phyloP scores from a whole-genome alignment of 2,113 vertebrate genomes.

The Amblyopsis rosae region DNA sequence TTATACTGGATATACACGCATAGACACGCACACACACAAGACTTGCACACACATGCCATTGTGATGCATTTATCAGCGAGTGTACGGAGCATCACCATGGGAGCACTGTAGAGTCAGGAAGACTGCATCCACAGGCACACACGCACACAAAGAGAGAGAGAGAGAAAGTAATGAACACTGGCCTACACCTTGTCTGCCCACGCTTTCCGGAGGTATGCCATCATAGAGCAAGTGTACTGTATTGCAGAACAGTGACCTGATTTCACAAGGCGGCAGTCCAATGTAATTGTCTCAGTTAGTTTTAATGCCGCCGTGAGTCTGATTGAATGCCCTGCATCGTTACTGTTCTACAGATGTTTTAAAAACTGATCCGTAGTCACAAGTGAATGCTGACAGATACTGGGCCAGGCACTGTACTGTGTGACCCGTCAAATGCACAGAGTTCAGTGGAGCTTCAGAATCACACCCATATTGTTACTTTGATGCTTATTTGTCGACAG shows the following conservation, averaged over 20 bases:
- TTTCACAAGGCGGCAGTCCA: constrained; percentile 58
- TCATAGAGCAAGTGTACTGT: constrained; percentile 44
- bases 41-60: constrained; percentile 11
- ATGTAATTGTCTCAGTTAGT: constrained; percentile 48
- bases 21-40: neutral
- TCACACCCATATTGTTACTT: too few relatives aligned
- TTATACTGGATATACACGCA: constrained; percentile 8
- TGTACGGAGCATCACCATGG: constrained; percentile 61
- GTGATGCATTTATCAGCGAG: constrained; percentile 54
- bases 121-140: constrained; percentile 41
- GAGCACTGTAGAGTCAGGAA: constrained; percentile 52
- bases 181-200: constrained; percentile 72
- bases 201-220: constrained; percentile 52
- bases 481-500: too few relatives aligned
- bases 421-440: neutral
- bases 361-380: neutral
- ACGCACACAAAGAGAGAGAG: neutral
- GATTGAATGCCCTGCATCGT: constrained; percentile 12
- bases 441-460: neutral
- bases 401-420: neutral
- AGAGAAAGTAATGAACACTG: constrained; percentile 69
- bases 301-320: constrained; percentile 21
- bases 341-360: neutral
- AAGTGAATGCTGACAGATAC: neutral
- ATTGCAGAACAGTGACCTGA: constrained; percentile 54